Base-by-base conservation (phyloP, 2,888 invertebrate genomes). In the Pheosia gnoma region DNA sequence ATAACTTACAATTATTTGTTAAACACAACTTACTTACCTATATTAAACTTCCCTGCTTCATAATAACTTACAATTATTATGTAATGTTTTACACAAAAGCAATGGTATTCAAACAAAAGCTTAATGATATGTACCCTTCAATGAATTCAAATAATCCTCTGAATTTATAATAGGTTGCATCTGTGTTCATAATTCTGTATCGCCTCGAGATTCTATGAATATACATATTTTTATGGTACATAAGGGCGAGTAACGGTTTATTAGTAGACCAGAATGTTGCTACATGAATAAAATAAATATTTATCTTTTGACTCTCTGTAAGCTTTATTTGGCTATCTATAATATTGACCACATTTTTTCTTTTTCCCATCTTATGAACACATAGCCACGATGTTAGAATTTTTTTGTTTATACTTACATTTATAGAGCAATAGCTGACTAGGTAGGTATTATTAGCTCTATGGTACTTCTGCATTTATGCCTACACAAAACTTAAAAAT, bases 121-220 rank as follows among this genome's bases (percentile, higher is more conserved):
- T 72, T 89, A 91, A 91, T 91, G 82, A 88, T 85, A 92, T 91
- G 92, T 83, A 91, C 92, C 91, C 91, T 83, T 77, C 77, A 71
- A 86, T 86, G 86, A 90, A 87, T 88, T 81, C 77, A 83, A 90
- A 90, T 88, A 88, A 86, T 84, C 57, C 84, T 75, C 76, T 86
- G 90, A 89, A 91, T 93, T 78, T 85, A 89, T 90, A 89, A 88
- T 87, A 70, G 75, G 84, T 81, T 88, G 85, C 87, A 86, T 88
- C 81, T 82, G 80, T 81, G 81, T 85, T 78, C 77, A 81, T 77
- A 70, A 77, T 76, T 77, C n/a, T 65, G 68, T 70, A 78, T 77
- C 65, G 75, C 77, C 74, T 75, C 63, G 66, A 74, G 74, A 74
- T 69, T 71, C 76, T 74, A 80, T 83, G 84, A 83, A 84, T 84